Base-by-base conservation (phyloP, 2,113 vertebrate genomes). In the Leptobrachium ailaonicum region DNA sequence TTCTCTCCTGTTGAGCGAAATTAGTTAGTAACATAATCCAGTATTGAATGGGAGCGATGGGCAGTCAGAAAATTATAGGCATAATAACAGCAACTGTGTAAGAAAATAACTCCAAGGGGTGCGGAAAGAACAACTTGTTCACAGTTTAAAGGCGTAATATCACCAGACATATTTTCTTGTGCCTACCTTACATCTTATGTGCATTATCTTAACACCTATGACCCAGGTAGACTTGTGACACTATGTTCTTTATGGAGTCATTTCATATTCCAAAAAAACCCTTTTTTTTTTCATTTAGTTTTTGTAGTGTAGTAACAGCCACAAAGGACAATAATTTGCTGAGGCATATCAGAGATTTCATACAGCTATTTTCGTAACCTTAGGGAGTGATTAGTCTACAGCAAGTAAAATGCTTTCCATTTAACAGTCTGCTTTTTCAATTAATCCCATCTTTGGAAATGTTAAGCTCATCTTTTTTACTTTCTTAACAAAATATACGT, bases 81-180 rank as follows among this genome's bases (percentile, higher is more conserved):
- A 71, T 78, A 78, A 71, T 78, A 78, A 71, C 76, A 78, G 54
- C 67, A 50, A 63, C 67, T 78, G 67, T 63, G 76, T 71, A 56
- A 71, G 54, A 78, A 71, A 71, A 78, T 62, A 63, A 63, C 56
- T 76, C 64, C 62, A 11, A 62, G 54, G 43, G 76, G 67, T 71
- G 42, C 56, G 32, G 54, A 71, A 58, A 78, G 76, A 71, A 63
- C 67, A 63, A 63, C 67, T 71, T 70, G 66, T 69, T 64, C 54
- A 69, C 66, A 70, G 66, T 41, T 40, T 20, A 62, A 69, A 70
- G 56, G 8, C 44, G 68, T 40, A 69, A 60, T 70, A 70, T 14
- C 14, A 41, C 54, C 56, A 10, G 9, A 3, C 32, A 70, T 43
- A n/a, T 41, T 64, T 63, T 62, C 68, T 60, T 44, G n/a, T 60